Percentiles rank a stretch among this genome's conserved stretches.
phyloP scores from a whole-genome alignment of 2,797 vertebrate genomes.

The Stomatorhinus walkeri region DNA sequence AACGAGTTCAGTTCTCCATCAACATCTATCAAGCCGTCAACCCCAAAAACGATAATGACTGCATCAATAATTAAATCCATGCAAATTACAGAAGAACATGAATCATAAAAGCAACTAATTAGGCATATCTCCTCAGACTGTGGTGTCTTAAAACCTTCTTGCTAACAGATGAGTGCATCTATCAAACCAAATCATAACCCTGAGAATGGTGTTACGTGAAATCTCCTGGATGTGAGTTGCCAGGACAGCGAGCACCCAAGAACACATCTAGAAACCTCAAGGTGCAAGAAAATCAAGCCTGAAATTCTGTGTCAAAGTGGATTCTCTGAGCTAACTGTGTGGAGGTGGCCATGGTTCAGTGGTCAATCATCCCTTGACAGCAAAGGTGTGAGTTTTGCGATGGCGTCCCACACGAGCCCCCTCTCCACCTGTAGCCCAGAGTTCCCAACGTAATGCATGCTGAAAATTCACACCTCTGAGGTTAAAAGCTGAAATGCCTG shows the following conservation, averaged over 20 bases:
- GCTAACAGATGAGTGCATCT: neutral
- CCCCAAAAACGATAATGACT: constrained; percentile 38
- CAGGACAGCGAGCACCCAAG: neutral
- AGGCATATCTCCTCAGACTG: constrained; percentile 45
- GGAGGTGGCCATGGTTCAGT: neutral
- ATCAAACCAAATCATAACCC: neutral
- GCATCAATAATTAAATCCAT: constrained; percentile 62
- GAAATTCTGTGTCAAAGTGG: neutral
- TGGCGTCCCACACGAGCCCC: neutral
- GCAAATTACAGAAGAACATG: constrained; percentile 48
- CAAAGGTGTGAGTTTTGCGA: neutral
- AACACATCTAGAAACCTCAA: neutral
- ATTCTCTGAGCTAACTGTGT: neutral
- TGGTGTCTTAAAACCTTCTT: constrained; percentile 29
- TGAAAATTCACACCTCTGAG: neutral
- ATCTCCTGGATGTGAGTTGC: neutral
- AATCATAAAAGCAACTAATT: constrained; percentile 56
- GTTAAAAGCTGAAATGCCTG: neutral
- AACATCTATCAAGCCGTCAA: neutral
- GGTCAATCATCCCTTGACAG: neutral
- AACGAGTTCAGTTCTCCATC: neutral
- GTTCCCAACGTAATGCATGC: neutral
- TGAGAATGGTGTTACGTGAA: neutral
- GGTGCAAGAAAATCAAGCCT: neutral
- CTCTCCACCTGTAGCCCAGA: neutral